Percentiles rank a stretch among this genome's conserved stretches.
Conservation (phyloP, 2,888 invertebrate species). For the Nomada flava region DNA sequence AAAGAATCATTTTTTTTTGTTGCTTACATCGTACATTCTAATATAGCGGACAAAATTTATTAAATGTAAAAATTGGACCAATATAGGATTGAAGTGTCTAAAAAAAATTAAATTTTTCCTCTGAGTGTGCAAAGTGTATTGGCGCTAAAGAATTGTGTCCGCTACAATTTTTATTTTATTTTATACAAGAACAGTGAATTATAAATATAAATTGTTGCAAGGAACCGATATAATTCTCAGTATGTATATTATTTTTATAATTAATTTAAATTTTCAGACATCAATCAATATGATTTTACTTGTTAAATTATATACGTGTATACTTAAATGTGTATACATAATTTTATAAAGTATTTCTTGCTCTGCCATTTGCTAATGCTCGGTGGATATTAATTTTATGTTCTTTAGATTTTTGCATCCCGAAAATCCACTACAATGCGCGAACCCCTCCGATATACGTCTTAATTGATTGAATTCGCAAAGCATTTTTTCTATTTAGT, state of each 20-base stretch:
- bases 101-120: conserved; percentile 30
- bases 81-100: conserved; percentile 18
- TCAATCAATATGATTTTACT: not conserved
- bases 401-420: not conserved
- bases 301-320: conserved; percentile 1
- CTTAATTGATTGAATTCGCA: conserved; percentile 49
- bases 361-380: not conserved
- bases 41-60: conserved; percentile 24
- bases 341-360: conserved; percentile 9
- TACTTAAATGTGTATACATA: conserved; percentile 2
- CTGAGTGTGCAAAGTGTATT: conserved; percentile 52
- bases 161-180: not conserved
- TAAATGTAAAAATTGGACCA: conserved; percentile 13
- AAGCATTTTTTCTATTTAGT: conserved; percentile 57
- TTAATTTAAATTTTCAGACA: conserved; percentile 14
- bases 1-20: conserved; percentile 65
- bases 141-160: conserved; percentile 19
- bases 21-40: conserved; percentile 28
- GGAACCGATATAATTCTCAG: conserved; percentile 14
- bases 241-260: conserved; percentile 18
- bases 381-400: conserved; percentile 20
- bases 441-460: conserved; percentile 60
- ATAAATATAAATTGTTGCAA: conserved; percentile 3
- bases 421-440: conserved; percentile 9
- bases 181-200: not conserved